Percentiles rank a stretch among this genome's conserved stretches.
Conservation (phyloP, 2,888 invertebrate genomes). For the Latrodectus elegans region DNA sequence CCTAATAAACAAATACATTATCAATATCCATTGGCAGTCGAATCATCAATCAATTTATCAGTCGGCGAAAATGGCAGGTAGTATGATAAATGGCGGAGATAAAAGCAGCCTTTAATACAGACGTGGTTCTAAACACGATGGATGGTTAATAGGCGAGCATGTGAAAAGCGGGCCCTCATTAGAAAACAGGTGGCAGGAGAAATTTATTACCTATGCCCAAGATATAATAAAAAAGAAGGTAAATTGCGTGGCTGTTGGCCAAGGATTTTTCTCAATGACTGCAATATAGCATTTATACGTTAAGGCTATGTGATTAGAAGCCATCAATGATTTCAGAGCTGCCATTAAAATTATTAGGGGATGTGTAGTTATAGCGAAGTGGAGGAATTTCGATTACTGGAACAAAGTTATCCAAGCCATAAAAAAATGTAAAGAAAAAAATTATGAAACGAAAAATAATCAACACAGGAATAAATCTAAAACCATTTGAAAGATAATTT, state of each 20-base stretch:
- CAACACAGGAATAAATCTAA: too few relatives aligned
- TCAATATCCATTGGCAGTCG: slow-evolving; percentile 65
- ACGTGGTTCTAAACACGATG: slow-evolving; percentile 63
- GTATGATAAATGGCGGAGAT: slow-evolving; percentile 66
- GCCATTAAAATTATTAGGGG: slow-evolving; percentile 51
- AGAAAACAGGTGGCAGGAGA: slow-evolving; percentile 64
- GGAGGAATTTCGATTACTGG: too few relatives aligned
- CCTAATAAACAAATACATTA: slow-evolving; percentile 68
- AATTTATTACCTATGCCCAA: slow-evolving; percentile 56
- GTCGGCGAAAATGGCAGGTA: slow-evolving; percentile 57
- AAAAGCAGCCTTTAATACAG: slow-evolving; percentile 66
- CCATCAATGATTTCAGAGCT: slow-evolving; percentile 48
- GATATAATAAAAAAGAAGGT: slow-evolving; percentile 8
- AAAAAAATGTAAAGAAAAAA: too few relatives aligned
- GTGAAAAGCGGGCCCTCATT: slow-evolving; percentile 43
- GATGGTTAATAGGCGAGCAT: slow-evolving; percentile 56
- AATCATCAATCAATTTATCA: slow-evolving; percentile 64
- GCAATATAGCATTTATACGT: slow-evolving; percentile 54
- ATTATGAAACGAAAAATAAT: too few relatives aligned
- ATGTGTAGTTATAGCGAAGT: slow-evolving; percentile 32
- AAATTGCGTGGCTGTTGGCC: slow-evolving; percentile 43
- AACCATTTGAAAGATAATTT: too few relatives aligned
- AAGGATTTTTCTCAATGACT: slow-evolving; percentile 55
- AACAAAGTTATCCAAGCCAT: too few relatives aligned
- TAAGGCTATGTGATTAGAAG: slow-evolving; percentile 62